Base-by-base conservation (phyloP, 1,140 invertebrate genomes). In the Lamellibrachia luymesi region DNA sequence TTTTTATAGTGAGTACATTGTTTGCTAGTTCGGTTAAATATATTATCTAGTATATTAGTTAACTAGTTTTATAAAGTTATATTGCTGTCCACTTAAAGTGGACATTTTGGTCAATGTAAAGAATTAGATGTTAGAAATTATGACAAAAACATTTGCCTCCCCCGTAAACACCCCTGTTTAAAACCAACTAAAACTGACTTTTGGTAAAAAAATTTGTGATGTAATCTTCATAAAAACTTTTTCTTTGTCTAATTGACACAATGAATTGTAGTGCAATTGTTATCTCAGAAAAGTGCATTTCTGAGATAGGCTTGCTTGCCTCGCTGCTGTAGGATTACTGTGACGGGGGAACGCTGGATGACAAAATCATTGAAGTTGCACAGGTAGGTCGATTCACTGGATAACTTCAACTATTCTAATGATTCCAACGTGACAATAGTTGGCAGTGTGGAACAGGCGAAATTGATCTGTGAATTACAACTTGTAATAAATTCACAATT, bases 301-400 rank as follows among this genome's bases (percentile, higher is more conserved):
- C 52, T 56, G 52, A 56, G 52, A 13, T 56, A 56, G 52, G 52
- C 52, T 13, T 56, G 52, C 13, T 56, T 22, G 17, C 17, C 27
- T 90, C 89, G 17, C 89, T 50, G 25, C 49, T 90, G 56, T 27
- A 96, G 95, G 96, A 96, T 93, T 96, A 95, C 93, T 96, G 96
- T 94, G 96, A 96, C 95, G 96, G 95, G 52, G 96, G 96, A 49
- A 96, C 94, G 50, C 56, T 96, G 22, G 94, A 95, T 91, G 96
- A 96, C 80, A 95, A 95, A 93, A 96, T 96, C 4, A 94, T 94
- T 92, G 94, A 94, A 64, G 94, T 95, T 90, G 93, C 93, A 50
- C 94, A 93, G 92, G 95, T 96, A 94, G 94, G 94, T 93, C 38
- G n/a, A 50, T 50, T 91, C 25, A n/a, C n/a, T 0, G 13, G 64